These are phyloP conservation scores for Pseudotriccus pelzelni DNA, from an alignment of 2,797 vertebrate species.

Conservation along the genomic window DNA sequence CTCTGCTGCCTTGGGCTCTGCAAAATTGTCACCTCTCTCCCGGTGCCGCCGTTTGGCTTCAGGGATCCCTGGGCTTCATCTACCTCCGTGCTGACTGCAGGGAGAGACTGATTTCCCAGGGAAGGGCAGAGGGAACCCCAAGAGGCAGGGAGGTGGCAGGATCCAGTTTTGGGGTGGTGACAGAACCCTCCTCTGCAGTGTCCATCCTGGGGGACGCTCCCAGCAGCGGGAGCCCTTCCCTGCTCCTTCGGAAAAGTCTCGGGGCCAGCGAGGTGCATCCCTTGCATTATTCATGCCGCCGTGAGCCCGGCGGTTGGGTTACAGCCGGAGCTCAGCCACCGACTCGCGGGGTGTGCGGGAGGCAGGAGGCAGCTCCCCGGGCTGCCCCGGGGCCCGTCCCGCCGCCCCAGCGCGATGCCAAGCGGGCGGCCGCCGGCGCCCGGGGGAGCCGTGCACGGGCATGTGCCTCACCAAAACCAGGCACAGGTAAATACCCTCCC, in stretches of 20 bases:
- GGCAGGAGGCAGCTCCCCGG: conserved; percentile 18
- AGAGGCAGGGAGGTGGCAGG: neutral
- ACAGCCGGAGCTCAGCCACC: conserved; percentile 78
- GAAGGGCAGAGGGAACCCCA: neutral
- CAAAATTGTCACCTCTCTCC: neutral
- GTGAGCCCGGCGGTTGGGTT: conserved; percentile 85
- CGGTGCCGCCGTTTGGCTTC: neutral
- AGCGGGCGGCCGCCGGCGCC: neutral
- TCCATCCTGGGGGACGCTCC: neutral
- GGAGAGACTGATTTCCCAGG: neutral
- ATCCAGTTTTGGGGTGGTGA: neutral
- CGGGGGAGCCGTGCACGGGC: neutral
- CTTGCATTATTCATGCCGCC: conserved; percentile 88
- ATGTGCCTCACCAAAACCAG: neutral
- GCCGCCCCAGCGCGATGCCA: conserved; percentile 3
- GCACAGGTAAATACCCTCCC: conserved; percentile 43
- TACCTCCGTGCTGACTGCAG: rapidly evolving
- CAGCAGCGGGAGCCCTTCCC: neutral
- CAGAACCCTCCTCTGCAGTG: rapidly evolving
- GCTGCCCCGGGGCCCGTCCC: neutral
- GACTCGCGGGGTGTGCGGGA: neutral
- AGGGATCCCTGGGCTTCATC: neutral
- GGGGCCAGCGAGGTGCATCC: conserved; percentile 81
- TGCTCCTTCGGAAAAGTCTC: conserved; percentile 79
- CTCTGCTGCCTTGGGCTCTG: neutral